A percentile compares a stretch with the other conserved stretches of the same genome.
phyloP scores from a whole-genome alignment of 2,888 invertebrate genomes.

The Euclidia mi region DNA sequence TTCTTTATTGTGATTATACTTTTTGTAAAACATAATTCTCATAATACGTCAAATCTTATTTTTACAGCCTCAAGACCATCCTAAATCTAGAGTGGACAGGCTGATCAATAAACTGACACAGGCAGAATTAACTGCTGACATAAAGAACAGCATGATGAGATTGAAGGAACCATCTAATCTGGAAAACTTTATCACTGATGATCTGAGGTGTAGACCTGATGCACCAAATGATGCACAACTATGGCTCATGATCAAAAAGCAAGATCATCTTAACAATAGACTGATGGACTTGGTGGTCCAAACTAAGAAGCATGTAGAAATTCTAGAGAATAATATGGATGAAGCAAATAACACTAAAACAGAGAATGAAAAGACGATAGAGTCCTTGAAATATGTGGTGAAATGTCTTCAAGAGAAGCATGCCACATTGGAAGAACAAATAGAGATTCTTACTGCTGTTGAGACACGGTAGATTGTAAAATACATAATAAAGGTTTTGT shows the following conservation, averaged over 20 bases:
- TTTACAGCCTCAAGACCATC: constrained; percentile 22
- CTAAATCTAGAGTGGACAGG: constrained; percentile 68
- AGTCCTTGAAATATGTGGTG: constrained; percentile 79
- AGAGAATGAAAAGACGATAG: constrained; percentile 74
- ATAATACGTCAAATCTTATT: constrained; percentile 2
- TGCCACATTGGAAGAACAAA: constrained; percentile 83
- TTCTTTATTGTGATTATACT: too few species aligned
- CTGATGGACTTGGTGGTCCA: constrained; percentile 72
- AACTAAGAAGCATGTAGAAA: constrained; percentile 76
- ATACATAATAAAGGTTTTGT: background rate
- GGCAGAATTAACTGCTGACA: constrained; percentile 73
- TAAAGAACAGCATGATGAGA: constrained; percentile 67
- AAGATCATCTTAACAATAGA: constrained; percentile 77
- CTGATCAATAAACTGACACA: constrained; percentile 70
- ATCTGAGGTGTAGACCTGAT: constrained; percentile 70
- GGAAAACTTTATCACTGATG: constrained; percentile 71
- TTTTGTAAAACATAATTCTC: background rate
- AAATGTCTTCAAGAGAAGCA: constrained; percentile 85
- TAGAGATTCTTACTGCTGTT: constrained; percentile 82
- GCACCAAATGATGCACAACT: constrained; percentile 74
- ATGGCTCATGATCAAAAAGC: constrained; percentile 83
- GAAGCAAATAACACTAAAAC: constrained; percentile 65
- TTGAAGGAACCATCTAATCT: constrained; percentile 75
- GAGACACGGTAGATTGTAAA: constrained; percentile 73
- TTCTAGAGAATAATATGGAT: constrained; percentile 71